Conservation (phyloP, 2,797 vertebrate species). For the Epinephelus malabaricus region DNA sequence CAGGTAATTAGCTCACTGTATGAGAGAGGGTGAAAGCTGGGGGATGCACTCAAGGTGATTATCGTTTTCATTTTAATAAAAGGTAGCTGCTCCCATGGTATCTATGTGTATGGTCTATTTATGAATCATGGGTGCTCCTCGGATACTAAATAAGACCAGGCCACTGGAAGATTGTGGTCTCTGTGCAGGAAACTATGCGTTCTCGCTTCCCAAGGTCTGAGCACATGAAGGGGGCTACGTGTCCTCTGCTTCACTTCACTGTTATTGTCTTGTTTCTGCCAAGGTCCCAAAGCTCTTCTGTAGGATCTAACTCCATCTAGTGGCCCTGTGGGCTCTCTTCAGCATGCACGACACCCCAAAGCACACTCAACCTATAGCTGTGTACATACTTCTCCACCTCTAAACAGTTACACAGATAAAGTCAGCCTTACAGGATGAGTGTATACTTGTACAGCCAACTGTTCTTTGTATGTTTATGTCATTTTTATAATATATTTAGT, state of each 20-base stretch:
- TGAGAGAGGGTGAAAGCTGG: slow-evolving; percentile 66
- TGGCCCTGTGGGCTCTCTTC: slow-evolving; percentile 79
- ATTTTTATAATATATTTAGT: background rate
- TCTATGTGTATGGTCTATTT: slow-evolving; percentile 62
- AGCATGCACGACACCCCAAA: slow-evolving; percentile 46
- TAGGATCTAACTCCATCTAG: slow-evolving; percentile 91
- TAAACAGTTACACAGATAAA: slow-evolving; percentile 25
- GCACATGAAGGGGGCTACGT: slow-evolving; percentile 57
- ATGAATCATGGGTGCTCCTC: slow-evolving; percentile 56
- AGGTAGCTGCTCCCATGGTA: slow-evolving; percentile 72
- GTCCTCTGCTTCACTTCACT: slow-evolving; percentile 67
- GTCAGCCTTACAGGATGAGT: background rate
- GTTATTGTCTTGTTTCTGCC: slow-evolving; percentile 71
- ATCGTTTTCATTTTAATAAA: slow-evolving; percentile 81
- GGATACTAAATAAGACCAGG: slow-evolving; percentile 55
- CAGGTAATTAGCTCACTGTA: slow-evolving; percentile 73
- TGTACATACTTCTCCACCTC: slow-evolving; percentile 12
- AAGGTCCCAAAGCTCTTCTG: slow-evolving; percentile 79
- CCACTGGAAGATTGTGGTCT: slow-evolving; percentile 60
- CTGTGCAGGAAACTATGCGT: slow-evolving; percentile 62
- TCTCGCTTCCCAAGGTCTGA: slow-evolving; percentile 55
- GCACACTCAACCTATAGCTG: slow-evolving; percentile 30
- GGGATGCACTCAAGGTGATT: slow-evolving; percentile 67
- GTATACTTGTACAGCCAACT: background rate
- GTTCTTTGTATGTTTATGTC: slow-evolving; percentile 4